A percentile compares a stretch with the other conserved stretches of the same genome.
phyloP scores from a whole-genome alignment of 2,888 invertebrate species.

The Campaea margaritaria region DNA sequence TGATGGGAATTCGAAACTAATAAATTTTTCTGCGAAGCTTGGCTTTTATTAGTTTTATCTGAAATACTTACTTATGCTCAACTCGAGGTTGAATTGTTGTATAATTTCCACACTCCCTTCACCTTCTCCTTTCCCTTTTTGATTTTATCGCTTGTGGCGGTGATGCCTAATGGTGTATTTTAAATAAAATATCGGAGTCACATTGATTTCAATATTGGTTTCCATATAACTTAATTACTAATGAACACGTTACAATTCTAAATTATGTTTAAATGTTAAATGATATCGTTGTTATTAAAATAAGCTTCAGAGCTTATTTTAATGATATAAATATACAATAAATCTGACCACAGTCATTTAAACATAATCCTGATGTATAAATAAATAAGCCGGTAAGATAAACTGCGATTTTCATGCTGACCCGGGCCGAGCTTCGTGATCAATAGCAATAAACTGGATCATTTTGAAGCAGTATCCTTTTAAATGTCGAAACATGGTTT shows the following conservation, averaged over 20 bases:
- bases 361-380: slow-evolving; percentile 25
- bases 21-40: slow-evolving; percentile 33
- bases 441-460: slow-evolving; percentile 24
- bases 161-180: no score
- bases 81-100: no score
- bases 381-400: slow-evolving; percentile 15
- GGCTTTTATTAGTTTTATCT: neutral
- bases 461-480: slow-evolving; percentile 17
- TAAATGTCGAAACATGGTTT: slow-evolving; percentile 25
- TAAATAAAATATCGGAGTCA: no score
- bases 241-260: neutral
- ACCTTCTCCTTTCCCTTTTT: no score
- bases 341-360: slow-evolving; percentile 7
- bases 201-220: neutral
- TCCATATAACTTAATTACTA: neutral
- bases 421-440: slow-evolving; percentile 22
- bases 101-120: no score
- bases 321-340: slow-evolving; percentile 10
- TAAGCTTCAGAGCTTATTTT: slow-evolving; percentile 7
- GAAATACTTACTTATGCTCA: no score
- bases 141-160: no score
- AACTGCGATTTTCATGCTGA: slow-evolving; percentile 22
- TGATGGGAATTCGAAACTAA: slow-evolving; percentile 29
- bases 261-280: neutral
- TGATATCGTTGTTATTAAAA: no score